Conservation (phyloP, 2,888 invertebrate species). For the Cacoxenus indagator region DNA sequence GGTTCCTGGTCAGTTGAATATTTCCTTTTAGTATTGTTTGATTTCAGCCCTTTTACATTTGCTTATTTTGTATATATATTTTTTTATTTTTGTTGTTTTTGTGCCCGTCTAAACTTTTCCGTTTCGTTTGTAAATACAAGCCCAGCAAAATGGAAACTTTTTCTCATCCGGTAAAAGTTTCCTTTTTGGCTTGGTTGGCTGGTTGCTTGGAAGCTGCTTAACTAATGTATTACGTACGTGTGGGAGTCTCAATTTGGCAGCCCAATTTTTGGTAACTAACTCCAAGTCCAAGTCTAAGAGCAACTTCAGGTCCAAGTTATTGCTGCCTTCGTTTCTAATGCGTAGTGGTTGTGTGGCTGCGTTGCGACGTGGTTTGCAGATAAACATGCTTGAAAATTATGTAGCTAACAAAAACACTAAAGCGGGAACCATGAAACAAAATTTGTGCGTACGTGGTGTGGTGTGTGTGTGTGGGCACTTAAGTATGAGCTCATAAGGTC, state of each 20-base stretch:
- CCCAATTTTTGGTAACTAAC: background rate
- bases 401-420: too few species aligned
- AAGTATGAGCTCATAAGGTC: background rate
- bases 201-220: background rate
- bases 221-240: slow-evolving; percentile 16
- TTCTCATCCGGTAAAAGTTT: background rate
- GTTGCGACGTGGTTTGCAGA: background rate
- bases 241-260: background rate
- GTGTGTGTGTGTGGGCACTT: background rate
- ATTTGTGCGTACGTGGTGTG: background rate
- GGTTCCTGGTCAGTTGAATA: background rate
- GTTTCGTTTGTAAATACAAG: too few species aligned
- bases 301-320: background rate
- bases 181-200: background rate
- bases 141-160: background rate
- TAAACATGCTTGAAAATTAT: slow-evolving; percentile 3
- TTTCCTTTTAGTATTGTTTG: too few species aligned
- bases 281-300: background rate
- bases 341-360: background rate
- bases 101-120: background rate
- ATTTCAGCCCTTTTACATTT: background rate
- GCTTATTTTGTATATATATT: too few species aligned
- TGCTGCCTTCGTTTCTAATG: background rate
- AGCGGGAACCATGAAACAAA: background rate
- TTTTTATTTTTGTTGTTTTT: background rate